phyloP scores from a whole-genome alignment of 2,888 invertebrate species.

The Caenorhabditis imperialis region DNA sequence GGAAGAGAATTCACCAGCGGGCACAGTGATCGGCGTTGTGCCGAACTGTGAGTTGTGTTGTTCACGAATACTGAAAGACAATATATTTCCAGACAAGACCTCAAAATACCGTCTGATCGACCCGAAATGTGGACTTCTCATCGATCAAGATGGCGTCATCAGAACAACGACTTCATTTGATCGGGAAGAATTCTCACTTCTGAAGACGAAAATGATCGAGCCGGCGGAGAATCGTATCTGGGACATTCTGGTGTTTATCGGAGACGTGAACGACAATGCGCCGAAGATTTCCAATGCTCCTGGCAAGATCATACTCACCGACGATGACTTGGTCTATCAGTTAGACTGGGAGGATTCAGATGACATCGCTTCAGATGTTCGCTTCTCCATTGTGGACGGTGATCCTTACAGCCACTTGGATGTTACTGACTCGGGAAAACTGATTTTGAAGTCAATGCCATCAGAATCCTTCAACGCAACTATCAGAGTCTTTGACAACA shows the following conservation, averaged over 20 bases:
- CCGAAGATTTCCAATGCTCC: conserved; percentile 41
- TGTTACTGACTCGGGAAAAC: conserved; percentile 23
- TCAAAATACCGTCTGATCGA: conserved; percentile 51
- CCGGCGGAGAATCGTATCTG: conserved; percentile 25
- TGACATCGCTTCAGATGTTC: conserved; percentile 15
- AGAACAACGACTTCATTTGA: conserved; percentile 32
- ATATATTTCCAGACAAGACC: conserved; percentile 16
- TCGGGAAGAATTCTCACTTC: conserved; percentile 13
- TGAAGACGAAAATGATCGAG: conserved; percentile 53
- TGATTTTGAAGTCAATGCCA: conserved; percentile 3
- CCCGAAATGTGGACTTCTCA: conserved; percentile 25
- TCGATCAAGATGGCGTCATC: conserved; percentile 38
- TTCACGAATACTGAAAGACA: background rate
- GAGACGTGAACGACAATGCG: conserved; percentile 42
- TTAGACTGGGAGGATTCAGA: conserved; percentile 19
- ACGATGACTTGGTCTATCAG: conserved; percentile 1
- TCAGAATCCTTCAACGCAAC: conserved; percentile 43
- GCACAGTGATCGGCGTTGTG: conserved; percentile 35
- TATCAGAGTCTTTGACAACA: conserved; percentile 28
- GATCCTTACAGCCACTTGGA: conserved; percentile 24
- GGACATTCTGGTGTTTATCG: conserved; percentile 35
- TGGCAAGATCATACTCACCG: conserved; percentile 1
- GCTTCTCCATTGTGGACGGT: conserved; percentile 29
- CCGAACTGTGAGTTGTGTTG: conserved; percentile 19
- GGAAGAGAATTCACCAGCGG: conserved; percentile 37